These are phyloP conservation scores for Poecilia velifera DNA, from an alignment of 2,797 vertebrate species.

Conservation along the genomic window DNA sequence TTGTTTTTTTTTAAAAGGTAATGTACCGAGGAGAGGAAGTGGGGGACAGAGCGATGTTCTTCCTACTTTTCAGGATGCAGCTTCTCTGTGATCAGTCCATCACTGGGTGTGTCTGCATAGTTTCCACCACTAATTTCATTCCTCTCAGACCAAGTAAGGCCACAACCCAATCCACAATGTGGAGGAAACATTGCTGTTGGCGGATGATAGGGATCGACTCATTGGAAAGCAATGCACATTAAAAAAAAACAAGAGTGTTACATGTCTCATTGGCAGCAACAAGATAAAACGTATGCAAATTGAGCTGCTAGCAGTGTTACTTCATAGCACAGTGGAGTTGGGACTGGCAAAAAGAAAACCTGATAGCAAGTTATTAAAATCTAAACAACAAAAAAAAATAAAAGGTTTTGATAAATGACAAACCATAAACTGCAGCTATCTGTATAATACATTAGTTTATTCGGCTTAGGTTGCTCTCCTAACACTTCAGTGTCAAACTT, in stretches of 20 bases:
- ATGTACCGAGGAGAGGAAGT: slow-evolving; percentile 22
- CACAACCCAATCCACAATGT: slow-evolving; percentile 70
- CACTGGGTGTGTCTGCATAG: slow-evolving; percentile 82
- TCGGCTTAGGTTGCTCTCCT: not conserved
- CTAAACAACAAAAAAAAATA: not conserved
- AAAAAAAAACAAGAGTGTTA: slow-evolving; percentile 6
- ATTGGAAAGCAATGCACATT: slow-evolving; percentile 59
- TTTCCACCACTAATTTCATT: slow-evolving; percentile 84
- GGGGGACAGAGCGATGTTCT: slow-evolving; percentile 36
- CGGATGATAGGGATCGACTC: slow-evolving; percentile 70
- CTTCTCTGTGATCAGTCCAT: slow-evolving; percentile 85
- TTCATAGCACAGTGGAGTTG: not conserved
- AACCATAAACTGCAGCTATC: not conserved
- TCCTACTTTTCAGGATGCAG: slow-evolving; percentile 61
- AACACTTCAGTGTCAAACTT: not conserved
- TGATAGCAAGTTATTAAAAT: not conserved
- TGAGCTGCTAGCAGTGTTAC: not conserved
- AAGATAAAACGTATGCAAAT: slow-evolving; percentile 18
- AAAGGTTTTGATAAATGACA: not conserved
- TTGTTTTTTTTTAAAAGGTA: slow-evolving; percentile 33
- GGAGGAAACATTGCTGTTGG: slow-evolving; percentile 68
- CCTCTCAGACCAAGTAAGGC: slow-evolving; percentile 69
- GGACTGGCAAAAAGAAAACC: not conserved
- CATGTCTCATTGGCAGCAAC: slow-evolving; percentile 21
- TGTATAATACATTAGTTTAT: not conserved